Evolutionary conservation across 2,888 invertebrate species (phyloP).

Genomic region (Selenia dentaria): DNA sequence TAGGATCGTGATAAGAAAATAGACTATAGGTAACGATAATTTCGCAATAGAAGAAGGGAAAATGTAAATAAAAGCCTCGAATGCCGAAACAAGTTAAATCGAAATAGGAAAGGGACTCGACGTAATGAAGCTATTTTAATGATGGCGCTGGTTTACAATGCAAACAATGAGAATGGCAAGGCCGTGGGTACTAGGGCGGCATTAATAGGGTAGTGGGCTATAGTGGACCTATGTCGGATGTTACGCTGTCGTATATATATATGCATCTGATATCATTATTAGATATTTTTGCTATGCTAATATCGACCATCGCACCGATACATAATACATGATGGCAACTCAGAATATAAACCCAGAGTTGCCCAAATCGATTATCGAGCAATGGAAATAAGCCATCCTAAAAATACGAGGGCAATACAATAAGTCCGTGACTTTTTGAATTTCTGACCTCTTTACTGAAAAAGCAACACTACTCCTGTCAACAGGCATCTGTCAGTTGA

Average conservation of each 20-base stretch:
- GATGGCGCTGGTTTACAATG: conserved; percentile 17
- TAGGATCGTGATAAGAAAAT: conserved; percentile 35
- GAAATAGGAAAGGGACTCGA: conserved; percentile 6
- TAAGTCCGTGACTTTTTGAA: too few relatives aligned
- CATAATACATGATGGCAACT: too few relatives aligned
- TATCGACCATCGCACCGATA: conserved; percentile 13
- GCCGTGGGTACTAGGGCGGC: conserved; percentile 3
- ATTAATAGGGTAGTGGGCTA: conserved; percentile 11
- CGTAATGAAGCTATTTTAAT: conserved; percentile 26
- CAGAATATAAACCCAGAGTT: too few relatives aligned
- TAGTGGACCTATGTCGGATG: conserved; percentile 12
- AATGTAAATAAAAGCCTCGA: conserved; percentile 25
- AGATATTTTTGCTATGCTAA: too few relatives aligned
- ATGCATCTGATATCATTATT: too few relatives aligned
- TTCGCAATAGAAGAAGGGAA: conserved; percentile 23
- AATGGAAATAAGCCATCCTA: too few relatives aligned
- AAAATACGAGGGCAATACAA: too few relatives aligned
- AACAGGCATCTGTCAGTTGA: too few relatives aligned
- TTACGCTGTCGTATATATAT: conserved; percentile 13
- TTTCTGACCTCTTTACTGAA: too few relatives aligned
- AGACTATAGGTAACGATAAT: conserved; percentile 21
- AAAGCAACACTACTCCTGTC: too few relatives aligned
- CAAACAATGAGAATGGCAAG: conserved; percentile 15
- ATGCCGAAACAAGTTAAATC: conserved; percentile 20
- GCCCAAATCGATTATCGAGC: too few relatives aligned